phyloP scores from a whole-genome alignment of 2,888 invertebrate species.

The Agonopterix arenella region DNA sequence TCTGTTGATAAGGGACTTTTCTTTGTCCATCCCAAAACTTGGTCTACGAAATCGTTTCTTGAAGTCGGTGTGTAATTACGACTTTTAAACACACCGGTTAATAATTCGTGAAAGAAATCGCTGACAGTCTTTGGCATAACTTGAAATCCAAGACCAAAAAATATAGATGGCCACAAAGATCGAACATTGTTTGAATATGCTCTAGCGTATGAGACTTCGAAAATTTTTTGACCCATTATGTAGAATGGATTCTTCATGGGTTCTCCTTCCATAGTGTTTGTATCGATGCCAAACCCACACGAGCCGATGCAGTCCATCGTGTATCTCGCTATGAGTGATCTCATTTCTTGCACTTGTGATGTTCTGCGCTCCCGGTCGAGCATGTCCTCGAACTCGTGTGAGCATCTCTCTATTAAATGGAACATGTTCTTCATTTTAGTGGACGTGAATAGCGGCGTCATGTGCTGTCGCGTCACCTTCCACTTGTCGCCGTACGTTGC shows the following conservation, averaged over 20 bases:
- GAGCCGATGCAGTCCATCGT: constrained; percentile 40
- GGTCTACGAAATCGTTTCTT: constrained; percentile 21
- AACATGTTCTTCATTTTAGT: constrained; percentile 15
- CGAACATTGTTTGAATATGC: constrained; percentile 17
- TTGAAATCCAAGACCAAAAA: constrained; percentile 26
- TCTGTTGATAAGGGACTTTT: constrained; percentile 26
- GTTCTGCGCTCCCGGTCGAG: constrained; percentile 24
- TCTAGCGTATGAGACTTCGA: constrained; percentile 15
- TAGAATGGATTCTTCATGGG: constrained; percentile 25
- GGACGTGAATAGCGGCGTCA: constrained; percentile 47
- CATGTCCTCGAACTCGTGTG: constrained; percentile 29
- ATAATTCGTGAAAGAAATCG: constrained; percentile 18
- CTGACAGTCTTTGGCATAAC: constrained; percentile 20
- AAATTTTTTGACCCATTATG: constrained; percentile 23
- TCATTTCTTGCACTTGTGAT: constrained; percentile 22
- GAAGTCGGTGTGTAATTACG: constrained; percentile 12
- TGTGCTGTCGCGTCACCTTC: constrained; percentile 48
- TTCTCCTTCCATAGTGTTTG: constrained; percentile 23
- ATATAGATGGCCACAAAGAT: constrained; percentile 30
- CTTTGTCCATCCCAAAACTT: constrained; percentile 16
- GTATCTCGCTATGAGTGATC: constrained; percentile 30
- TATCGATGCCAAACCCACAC: constrained; percentile 32
- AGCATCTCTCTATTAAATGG: constrained; percentile 36
- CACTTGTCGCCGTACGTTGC: constrained; percentile 42
- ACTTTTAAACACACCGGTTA: constrained; percentile 12